These are phyloP conservation scores for Coenonympha glycerion DNA, from an alignment of 2,888 invertebrate species.

Conservation along the genomic window DNA sequence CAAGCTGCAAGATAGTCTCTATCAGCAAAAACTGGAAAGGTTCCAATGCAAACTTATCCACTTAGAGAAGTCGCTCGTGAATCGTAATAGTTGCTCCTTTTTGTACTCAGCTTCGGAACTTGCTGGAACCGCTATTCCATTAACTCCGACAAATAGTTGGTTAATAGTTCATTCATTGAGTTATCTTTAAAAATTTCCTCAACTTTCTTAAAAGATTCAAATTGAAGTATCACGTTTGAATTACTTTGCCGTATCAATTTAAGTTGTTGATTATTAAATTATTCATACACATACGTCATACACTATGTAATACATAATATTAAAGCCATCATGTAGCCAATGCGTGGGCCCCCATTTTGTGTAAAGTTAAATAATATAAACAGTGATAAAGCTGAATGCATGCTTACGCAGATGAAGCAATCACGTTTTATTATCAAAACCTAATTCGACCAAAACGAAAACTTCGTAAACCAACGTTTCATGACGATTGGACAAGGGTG, in stretches of 20 bases:
- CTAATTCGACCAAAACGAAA: background rate
- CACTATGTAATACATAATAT: too few relatives aligned
- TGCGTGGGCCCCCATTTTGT: too few relatives aligned
- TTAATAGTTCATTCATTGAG: background rate
- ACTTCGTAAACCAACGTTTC: background rate
- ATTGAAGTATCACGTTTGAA: too few relatives aligned
- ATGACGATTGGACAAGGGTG: slow-evolving; percentile 1
- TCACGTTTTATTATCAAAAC: background rate
- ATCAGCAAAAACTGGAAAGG: slow-evolving; percentile 43
- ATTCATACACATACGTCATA: too few relatives aligned
- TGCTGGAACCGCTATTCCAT: slow-evolving; percentile 15
- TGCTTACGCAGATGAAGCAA: background rate
- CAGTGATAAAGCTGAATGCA: background rate
- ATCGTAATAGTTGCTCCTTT: slow-evolving; percentile 32
- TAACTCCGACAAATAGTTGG: background rate
- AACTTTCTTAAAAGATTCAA: too few relatives aligned
- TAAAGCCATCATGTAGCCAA: too few relatives aligned
- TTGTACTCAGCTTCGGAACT: slow-evolving; percentile 22
- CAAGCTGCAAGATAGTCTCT: slow-evolving; percentile 26
- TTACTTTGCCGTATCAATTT: too few relatives aligned
- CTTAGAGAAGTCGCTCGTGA: slow-evolving; percentile 42
- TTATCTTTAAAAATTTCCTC: too few relatives aligned
- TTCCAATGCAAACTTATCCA: slow-evolving; percentile 51
- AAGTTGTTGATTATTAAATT: too few relatives aligned
- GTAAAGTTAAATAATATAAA: background rate